phyloP scores from a whole-genome alignment of 2,888 invertebrate genomes.

The Nysson spinosus region DNA sequence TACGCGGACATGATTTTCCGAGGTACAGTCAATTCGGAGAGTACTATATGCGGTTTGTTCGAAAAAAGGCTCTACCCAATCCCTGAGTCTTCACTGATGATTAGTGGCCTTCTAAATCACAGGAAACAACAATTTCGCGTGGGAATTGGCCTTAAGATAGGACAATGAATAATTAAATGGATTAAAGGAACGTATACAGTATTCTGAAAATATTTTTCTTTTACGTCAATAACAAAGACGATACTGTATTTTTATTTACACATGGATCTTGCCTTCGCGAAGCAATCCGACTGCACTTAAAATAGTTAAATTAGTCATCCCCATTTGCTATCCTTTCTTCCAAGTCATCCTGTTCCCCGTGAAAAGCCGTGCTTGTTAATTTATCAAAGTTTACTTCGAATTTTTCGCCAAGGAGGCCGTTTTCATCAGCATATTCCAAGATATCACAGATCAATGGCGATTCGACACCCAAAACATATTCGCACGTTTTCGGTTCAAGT shows the following conservation, averaged over 20 bases:
- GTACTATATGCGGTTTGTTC: slow-evolving; percentile 81
- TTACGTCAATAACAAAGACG: no score
- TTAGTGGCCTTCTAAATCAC: slow-evolving; percentile 83
- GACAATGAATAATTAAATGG: slow-evolving; percentile 21
- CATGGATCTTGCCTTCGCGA: neutral
- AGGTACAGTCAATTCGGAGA: slow-evolving; percentile 81
- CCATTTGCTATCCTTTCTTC: slow-evolving; percentile 71
- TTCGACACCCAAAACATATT: slow-evolving; percentile 96
- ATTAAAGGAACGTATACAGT: no score
- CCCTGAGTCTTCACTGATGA: slow-evolving; percentile 81
- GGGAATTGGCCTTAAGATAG: slow-evolving; percentile 81
- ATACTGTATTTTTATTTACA: slow-evolving; percentile 3
- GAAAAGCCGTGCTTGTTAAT: slow-evolving; percentile 57
- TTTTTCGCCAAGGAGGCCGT: slow-evolving; percentile 81
- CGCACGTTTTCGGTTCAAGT: slow-evolving; percentile 94
- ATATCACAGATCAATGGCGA: slow-evolving; percentile 94
- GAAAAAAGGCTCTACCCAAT: slow-evolving; percentile 83
- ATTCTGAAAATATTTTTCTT: no score
- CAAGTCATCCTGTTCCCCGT: slow-evolving; percentile 59
- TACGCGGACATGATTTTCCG: slow-evolving; percentile 81
- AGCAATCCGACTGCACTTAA: no score
- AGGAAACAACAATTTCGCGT: slow-evolving; percentile 81
- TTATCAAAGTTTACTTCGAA: slow-evolving; percentile 63
- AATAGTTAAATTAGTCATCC: slow-evolving; percentile 68
- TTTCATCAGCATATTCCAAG: slow-evolving; percentile 87